A percentile compares a stretch with the other conserved stretches of the same genome.
phyloP scores from a whole-genome alignment of 1,140 invertebrate genomes.

The Agrypnia vestita region DNA sequence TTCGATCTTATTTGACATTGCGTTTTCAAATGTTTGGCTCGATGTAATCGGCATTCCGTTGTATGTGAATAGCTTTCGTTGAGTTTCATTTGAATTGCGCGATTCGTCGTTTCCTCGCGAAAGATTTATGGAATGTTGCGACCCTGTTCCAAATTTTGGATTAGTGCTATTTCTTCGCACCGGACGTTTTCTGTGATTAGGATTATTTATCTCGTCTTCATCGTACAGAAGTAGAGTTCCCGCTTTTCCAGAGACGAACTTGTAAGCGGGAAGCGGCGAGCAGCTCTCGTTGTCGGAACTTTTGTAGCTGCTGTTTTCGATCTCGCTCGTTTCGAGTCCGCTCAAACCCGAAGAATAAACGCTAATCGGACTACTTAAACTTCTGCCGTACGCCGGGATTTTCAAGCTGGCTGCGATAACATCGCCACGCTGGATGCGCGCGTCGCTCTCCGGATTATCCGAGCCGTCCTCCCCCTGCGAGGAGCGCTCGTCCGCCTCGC shows the following conservation, averaged over 20 bases:
- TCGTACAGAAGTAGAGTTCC: conserved; percentile 56
- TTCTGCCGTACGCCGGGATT: conserved; percentile 45
- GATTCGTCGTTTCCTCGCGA: conserved; percentile 16
- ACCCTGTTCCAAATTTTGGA: conserved; percentile 33
- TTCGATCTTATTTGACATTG: neutral
- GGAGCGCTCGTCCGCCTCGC: conserved; percentile 26
- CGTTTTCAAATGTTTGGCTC: conserved; percentile 1
- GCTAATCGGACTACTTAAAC: conserved; percentile 49
- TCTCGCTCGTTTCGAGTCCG: conserved; percentile 64
- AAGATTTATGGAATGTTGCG: conserved; percentile 31
- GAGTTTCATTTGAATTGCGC: neutral
- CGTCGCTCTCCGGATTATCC: conserved; percentile 26
- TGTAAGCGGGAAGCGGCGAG: conserved; percentile 58
- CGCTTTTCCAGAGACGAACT: conserved; percentile 52
- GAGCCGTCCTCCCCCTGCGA: conserved; percentile 23
- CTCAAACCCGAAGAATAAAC: conserved; percentile 50
- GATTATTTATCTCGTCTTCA: conserved; percentile 31
- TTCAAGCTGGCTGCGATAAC: conserved; percentile 19
- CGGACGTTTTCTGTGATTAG: conserved; percentile 52
- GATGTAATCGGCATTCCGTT: conserved; percentile 43
- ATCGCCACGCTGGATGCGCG: conserved; percentile 2
- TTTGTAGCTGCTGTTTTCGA: conserved; percentile 69
- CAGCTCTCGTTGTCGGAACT: conserved; percentile 72
- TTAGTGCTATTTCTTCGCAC: conserved; percentile 27
- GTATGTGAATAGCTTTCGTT: conserved; percentile 41